These are phyloP conservation scores for Clanis bilineata DNA, from an alignment of 2,888 invertebrate species.

Conservation along the genomic window DNA sequence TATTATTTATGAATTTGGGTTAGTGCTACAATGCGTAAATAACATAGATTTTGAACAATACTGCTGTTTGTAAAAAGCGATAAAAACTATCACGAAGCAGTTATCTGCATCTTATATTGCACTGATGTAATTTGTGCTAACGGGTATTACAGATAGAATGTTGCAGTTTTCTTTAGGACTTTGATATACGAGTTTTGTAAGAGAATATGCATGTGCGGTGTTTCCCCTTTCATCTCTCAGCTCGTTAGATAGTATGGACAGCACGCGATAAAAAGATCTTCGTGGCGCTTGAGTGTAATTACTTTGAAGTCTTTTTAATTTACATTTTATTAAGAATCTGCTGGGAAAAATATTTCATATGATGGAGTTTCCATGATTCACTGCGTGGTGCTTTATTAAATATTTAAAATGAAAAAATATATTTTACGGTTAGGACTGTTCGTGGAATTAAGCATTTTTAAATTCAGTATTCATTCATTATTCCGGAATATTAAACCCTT, in stretches of 20 bases:
- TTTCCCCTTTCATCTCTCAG: neutral
- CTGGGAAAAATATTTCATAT: neutral
- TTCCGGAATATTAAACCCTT: conserved; percentile 9
- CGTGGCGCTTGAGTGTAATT: neutral
- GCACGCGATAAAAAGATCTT: neutral
- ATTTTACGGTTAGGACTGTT: neutral
- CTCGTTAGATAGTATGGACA: neutral
- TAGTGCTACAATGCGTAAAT: no score
- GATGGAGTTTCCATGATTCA: neutral
- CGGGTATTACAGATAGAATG: neutral
- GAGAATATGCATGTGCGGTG: neutral
- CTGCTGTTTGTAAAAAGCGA: no score
- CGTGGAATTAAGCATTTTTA: conserved; percentile 1
- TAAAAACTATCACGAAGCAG: neutral
- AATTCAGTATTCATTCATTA: conserved; percentile 2
- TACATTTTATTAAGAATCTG: neutral
- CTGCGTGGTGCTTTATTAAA: no score
- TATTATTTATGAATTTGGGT: no score
- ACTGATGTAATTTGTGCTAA: neutral
- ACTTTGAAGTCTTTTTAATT: conserved; percentile 4
- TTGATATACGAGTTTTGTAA: neutral
- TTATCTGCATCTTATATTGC: neutral
- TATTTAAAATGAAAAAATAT: neutral
- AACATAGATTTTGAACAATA: no score
- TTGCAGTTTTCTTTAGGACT: neutral